phyloP scores from a whole-genome alignment of 2,888 invertebrate species.

The Nomada fabriciana region DNA sequence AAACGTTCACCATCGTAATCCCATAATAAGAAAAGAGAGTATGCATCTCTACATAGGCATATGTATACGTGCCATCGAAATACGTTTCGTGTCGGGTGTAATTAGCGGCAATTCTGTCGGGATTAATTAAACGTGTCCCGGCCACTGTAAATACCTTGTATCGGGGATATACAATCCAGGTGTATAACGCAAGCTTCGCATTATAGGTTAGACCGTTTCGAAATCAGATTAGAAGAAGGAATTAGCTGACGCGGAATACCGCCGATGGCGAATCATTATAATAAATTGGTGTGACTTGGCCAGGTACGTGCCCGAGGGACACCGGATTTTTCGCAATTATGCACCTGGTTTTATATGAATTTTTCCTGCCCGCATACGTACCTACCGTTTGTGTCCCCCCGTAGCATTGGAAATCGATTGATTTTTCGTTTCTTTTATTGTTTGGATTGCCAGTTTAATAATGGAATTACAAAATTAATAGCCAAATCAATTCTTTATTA shows the following conservation, averaged over 20 bases:
- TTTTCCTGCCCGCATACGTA: no score
- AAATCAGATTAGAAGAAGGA: constrained; percentile 56
- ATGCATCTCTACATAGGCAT: no score
- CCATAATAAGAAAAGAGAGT: neutral
- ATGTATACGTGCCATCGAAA: no score
- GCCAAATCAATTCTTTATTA: no score
- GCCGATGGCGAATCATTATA: constrained; percentile 49
- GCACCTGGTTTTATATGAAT: no score
- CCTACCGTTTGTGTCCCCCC: no score
- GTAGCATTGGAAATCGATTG: no score
- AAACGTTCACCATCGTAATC: constrained; percentile 55
- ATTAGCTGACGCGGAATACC: constrained; percentile 32
- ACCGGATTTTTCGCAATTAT: constrained; percentile 3
- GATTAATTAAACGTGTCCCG: constrained; percentile 57
- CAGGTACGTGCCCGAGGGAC: neutral
- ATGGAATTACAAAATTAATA: no score
- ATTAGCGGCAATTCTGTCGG: constrained; percentile 61
- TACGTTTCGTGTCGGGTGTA: constrained; percentile 29
- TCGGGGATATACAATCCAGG: neutral
- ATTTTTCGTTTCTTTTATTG: no score
- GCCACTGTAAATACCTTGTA: neutral
- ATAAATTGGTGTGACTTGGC: constrained; percentile 50
- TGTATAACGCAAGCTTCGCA: constrained; percentile 16
- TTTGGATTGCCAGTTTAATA: no score
- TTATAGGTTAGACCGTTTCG: constrained; percentile 5